Base-by-base conservation (phyloP, 2,113 vertebrate species). In the Dendropsophus ebraccatus region DNA sequence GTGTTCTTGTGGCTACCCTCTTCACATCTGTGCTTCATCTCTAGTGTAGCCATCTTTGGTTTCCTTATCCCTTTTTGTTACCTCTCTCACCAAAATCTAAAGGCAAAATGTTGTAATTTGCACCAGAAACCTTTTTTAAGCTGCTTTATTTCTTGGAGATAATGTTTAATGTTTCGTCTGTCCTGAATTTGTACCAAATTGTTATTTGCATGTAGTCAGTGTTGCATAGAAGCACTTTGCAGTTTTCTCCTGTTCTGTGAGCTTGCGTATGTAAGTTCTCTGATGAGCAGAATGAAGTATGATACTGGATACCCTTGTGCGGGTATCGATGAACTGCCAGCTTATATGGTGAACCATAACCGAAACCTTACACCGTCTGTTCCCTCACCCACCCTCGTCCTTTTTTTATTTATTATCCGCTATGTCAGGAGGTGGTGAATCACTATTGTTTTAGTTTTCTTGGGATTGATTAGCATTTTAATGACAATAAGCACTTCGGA, bases 201-300 rank as follows among this genome's bases (percentile, higher is more conserved):
- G 95, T 96, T 93, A 94, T 90, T 93, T 93, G 93, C 93, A 95
- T 97, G 95, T 95, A 92, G 95, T 95, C 95, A 94, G 94, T 93
- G 94, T 96, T 96, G 96, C 96, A 96, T 96, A 96, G 94, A 94
- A 95, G 95, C 94, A 96, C 94, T 95, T 96, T 95, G 95, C 94
- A 95, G 89, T 94, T 94, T 92, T 95, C 92, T 94, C 95, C 95
- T 94, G 94, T 96, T 93, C 95, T 92, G 96, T 96, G 95, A 96
- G 95, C 96, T 97, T 94, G 92, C 96, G 89, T 91, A 90, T 91
- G 95, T 96, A 95, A 94, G 92, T 92, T 93, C 91, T 90, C 90
- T 92, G 89, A 91, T 91, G 90, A 92, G 89, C 92, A 90, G 90
- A 92, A 78, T 91, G 91, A 92, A 90, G 91, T 92, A 91, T 92